Conservation (phyloP, 2,797 vertebrate species). For the Gymnothorax javanicus region DNA sequence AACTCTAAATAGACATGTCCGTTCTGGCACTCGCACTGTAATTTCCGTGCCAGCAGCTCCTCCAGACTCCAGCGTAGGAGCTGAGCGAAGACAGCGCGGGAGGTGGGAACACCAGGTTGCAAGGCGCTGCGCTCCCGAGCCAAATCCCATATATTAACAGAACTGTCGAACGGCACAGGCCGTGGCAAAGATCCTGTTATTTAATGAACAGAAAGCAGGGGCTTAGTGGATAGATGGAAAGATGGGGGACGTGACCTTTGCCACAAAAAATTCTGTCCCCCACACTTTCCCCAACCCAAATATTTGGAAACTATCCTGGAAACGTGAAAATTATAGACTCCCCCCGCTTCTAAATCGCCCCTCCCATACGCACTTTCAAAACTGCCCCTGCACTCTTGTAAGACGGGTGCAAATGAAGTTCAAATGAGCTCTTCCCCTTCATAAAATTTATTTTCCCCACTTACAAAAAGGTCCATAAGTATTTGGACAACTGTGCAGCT, state of each 20-base stretch:
- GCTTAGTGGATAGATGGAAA: too few relatives aligned
- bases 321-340: too few relatives aligned
- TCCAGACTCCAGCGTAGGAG: neutral
- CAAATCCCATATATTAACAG: neutral
- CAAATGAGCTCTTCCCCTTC: neutral
- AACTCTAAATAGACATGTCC: neutral
- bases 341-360: too few relatives aligned
- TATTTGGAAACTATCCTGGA: too few relatives aligned
- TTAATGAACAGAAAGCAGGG: constrained; percentile 10
- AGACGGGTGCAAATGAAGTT: neutral
- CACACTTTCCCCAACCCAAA: too few relatives aligned
- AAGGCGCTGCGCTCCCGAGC: neutral
- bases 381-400: too few relatives aligned
- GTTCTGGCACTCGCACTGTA: neutral
- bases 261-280: too few relatives aligned
- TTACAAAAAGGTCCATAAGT: too few relatives aligned
- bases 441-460: neutral
- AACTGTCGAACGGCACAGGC: neutral
- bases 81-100: neutral
- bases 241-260: too few relatives aligned
- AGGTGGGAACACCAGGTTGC: neutral
- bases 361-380: too few relatives aligned
- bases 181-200: neutral
- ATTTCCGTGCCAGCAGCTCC: neutral
- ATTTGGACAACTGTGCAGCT: too few relatives aligned